Evolutionary conservation across 2,113 vertebrate genomes (phyloP), one percentile per base, ranked within the genome.

Genomic region (Anser brachyrhynchus): DNA sequence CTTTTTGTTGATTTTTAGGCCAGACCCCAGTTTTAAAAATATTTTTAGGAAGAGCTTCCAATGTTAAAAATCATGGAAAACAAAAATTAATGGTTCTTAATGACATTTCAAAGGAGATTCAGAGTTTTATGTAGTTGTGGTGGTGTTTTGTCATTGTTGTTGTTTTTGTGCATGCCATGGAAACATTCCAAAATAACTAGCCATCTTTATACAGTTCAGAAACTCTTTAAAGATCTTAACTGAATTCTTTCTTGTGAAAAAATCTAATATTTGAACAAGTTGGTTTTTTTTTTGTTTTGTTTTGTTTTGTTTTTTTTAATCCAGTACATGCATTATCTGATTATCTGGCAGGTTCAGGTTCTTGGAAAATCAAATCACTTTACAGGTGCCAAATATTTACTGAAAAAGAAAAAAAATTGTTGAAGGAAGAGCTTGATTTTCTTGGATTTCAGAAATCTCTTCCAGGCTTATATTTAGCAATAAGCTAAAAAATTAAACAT

Each of bases 101-200:
- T 64, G 46, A 41, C 4, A 61, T 88, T 92, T 87, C 59, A 70
- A 29, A 62, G 39, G 65, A 46, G 3, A 43, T 73, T 52, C 14
- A 3, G 4, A 1, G 1, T 0, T 58, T 82, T 35, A 10, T 41
- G 62, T 64, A 9, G 22, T 61, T 64, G 10, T 49, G 46, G 46
- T 49, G 46, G 46, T 39, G 10, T 39, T 18, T 62, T 26, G 23
- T 62, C 39, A 39, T 39, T 23, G 29, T 44, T 16, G 20, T 49
- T 49, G 46, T 51, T 26, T 51, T 21, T 35, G 5, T 25, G 16
- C 25, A 7, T 87, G 35, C 21, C 7, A 37, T 19, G 13, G 62
- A 89, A 89, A 61, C 4, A 44, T 64, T 86, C 77, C 43, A 59
- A n/a, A 25, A 21, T 39, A 75, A 26, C 13, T 52, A 87, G 19